Percentiles rank a stretch among this genome's conserved stretches.
phyloP scores from a whole-genome alignment of 2,797 vertebrate genomes.

The Menidia menidia region DNA sequence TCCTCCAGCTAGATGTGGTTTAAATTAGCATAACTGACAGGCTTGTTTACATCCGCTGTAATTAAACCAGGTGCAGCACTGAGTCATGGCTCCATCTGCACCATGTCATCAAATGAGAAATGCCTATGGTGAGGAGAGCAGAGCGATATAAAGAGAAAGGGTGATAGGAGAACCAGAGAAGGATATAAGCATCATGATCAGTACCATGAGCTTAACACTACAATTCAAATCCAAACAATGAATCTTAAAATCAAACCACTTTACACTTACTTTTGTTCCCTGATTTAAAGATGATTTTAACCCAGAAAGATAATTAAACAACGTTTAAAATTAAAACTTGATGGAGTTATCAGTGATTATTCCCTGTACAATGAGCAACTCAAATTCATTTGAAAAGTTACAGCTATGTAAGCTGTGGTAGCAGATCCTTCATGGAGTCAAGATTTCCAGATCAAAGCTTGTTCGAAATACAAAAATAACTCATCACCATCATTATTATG shows the following conservation, averaged over 20 bases:
- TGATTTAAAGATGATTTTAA: background rate
- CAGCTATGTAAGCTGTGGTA: no score
- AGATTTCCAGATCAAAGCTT: no score
- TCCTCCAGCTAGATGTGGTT: conserved; percentile 57
- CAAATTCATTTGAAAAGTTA: no score
- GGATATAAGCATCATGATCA: conserved; percentile 11
- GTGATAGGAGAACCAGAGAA: background rate
- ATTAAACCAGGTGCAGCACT: conserved; percentile 67
- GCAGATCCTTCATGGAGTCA: no score
- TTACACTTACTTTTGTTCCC: background rate
- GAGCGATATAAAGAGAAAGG: conserved; percentile 1
- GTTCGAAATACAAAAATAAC: no score
- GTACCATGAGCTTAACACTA: conserved; percentile 9
- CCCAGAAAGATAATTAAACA: background rate
- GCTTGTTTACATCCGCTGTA: conserved; percentile 76
- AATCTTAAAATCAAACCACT: background rate
- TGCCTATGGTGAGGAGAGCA: conserved; percentile 38
- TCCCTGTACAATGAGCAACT: background rate
- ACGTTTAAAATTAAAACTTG: no score
- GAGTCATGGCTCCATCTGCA: conserved; percentile 77
- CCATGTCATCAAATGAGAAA: conserved; percentile 54
- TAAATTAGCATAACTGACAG: conserved; percentile 75
- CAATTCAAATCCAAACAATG: background rate
- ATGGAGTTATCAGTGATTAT: background rate
- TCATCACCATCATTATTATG: no score